Evolutionary conservation across 2,797 vertebrate species (phyloP).

Genomic region (Pangasius sanitwongsei): DNA sequence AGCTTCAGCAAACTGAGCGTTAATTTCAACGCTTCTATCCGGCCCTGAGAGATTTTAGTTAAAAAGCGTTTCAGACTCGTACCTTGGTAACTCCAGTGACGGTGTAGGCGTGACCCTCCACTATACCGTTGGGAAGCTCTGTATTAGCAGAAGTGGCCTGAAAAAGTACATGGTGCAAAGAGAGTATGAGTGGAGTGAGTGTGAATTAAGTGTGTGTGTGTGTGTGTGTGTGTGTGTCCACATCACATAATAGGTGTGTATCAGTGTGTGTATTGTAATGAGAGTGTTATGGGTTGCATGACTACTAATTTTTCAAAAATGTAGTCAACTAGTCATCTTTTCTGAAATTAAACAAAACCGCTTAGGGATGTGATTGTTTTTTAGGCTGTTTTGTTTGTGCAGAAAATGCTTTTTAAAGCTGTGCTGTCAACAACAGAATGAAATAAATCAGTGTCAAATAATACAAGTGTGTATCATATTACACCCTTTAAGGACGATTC

Average conservation of each 20-base stretch:
- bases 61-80: not conserved
- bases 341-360: no score
- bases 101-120: slow-evolving; percentile 51
- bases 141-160: slow-evolving; percentile 33
- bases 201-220: not conserved
- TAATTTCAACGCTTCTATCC: no score
- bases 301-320: not conserved
- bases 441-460: no score
- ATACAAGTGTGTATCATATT: no score
- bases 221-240: not conserved
- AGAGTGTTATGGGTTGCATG: not conserved
- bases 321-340: no score
- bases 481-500: no score
- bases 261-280: not conserved
- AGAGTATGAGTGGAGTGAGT: not conserved
- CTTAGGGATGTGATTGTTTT: no score
- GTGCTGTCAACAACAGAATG: no score
- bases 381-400: no score
- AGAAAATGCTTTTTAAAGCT: no score
- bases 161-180: not conserved
- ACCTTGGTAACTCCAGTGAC: slow-evolving; percentile 68
- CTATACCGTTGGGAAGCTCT: slow-evolving; percentile 46
- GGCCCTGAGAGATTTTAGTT: not conserved
- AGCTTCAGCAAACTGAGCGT: not conserved
- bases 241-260: not conserved